Conservation (phyloP, 2,113 vertebrate species). For the Nymphicus hollandicus region DNA sequence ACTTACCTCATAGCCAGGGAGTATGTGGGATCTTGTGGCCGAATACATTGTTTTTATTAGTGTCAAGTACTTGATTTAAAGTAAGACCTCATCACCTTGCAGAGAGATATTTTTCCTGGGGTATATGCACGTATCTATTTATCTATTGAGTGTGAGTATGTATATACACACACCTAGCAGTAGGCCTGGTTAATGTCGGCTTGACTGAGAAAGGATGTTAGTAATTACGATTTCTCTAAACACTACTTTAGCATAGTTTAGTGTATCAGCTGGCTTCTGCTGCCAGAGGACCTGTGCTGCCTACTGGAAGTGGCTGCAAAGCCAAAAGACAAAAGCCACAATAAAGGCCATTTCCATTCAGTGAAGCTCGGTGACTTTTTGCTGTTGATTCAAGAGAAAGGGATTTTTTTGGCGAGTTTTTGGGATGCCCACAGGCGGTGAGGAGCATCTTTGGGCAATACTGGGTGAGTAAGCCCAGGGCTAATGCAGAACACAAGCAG, state of each 20-base stretch:
- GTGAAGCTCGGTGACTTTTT: neutral
- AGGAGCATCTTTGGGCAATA: neutral
- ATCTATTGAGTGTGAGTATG: constrained; percentile 42
- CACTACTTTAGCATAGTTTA: constrained; percentile 56
- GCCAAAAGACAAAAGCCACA: neutral
- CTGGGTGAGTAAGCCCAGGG: neutral
- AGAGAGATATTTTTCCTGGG: constrained; percentile 35
- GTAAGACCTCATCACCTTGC: constrained; percentile 23
- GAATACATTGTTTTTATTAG: constrained; percentile 58
- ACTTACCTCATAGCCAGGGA: neutral
- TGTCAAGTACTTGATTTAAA: constrained; percentile 63
- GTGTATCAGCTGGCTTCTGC: constrained; percentile 55
- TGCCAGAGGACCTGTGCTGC: constrained; percentile 19
- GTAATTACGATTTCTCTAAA: constrained; percentile 62
- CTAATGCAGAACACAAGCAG: neutral
- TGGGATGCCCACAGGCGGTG: accelerated
- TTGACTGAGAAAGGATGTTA: constrained; percentile 64
- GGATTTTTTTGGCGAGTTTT: neutral
- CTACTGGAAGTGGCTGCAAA: constrained; percentile 25
- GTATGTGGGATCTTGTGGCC: neutral
- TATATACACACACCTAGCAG: constrained; percentile 63
- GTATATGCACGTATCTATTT: constrained; percentile 41
- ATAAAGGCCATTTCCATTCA: neutral
- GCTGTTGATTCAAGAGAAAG: neutral
- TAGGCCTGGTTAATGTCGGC: constrained; percentile 56